These are phyloP conservation scores for Drosophila navojoa DNA, from an alignment of 1,140 invertebrate genomes.

Conservation along the genomic window DNA sequence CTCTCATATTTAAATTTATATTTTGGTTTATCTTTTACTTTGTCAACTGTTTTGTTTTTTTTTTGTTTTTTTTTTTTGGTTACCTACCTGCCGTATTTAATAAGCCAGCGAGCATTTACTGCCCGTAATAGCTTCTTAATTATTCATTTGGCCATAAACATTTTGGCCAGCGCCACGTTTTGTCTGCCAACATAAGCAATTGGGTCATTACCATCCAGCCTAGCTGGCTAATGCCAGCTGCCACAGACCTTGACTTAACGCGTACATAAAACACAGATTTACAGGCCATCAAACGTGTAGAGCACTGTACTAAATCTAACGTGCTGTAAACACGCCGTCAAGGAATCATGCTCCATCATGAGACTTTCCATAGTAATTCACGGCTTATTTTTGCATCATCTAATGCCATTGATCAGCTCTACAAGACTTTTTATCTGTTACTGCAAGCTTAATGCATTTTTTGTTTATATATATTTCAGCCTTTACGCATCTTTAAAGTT, in stretches of 20 bases:
- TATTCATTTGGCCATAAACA: conserved; percentile 69
- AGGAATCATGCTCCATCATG: conserved; percentile 6
- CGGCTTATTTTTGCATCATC: too few species aligned
- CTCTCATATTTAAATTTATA: neutral
- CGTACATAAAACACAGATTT: conserved; percentile 40
- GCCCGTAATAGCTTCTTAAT: conserved; percentile 69
- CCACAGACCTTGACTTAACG: conserved; percentile 41
- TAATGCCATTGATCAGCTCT: too few species aligned
- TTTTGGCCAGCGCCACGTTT: conserved; percentile 40
- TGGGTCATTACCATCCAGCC: conserved; percentile 65
- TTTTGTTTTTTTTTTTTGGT: conserved; percentile 1
- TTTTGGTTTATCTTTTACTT: neutral
- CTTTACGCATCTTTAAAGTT: too few species aligned
- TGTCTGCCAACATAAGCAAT: conserved; percentile 47
- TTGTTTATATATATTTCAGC: too few species aligned
- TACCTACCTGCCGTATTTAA: conserved; percentile 32
- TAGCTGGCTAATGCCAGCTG: conserved; percentile 28
- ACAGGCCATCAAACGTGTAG: conserved; percentile 31
- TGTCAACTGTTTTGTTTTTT: conserved; percentile 21
- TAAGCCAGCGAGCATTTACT: conserved; percentile 31
- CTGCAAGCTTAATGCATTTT: too few species aligned
- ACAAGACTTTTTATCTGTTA: too few species aligned
- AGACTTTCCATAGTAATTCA: neutral
- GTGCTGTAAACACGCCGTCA: conserved; percentile 19
- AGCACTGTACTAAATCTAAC: conserved; percentile 26